Conservation (phyloP, 2,888 invertebrate species). For the Carabus problematicus region DNA sequence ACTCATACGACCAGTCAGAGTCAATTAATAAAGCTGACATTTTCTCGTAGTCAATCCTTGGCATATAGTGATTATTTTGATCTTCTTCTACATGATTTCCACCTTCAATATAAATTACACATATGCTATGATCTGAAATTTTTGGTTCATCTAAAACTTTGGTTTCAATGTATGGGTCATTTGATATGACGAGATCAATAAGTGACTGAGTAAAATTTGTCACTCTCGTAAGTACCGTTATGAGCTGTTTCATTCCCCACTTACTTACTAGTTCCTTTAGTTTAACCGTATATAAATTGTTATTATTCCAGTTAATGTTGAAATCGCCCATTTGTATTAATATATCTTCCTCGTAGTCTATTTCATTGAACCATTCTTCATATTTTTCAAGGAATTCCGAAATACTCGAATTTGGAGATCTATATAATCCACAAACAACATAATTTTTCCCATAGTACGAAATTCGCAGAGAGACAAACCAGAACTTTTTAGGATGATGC, state of each 20-base stretch:
- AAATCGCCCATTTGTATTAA: constrained; percentile 1
- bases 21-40: background rate
- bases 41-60: background rate
- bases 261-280: background rate
- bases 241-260: constrained; percentile 4
- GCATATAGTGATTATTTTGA: background rate
- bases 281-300: background rate
- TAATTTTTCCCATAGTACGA: background rate
- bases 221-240: background rate
- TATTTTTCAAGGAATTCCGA: background rate
- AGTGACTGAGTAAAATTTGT: background rate
- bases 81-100: background rate
- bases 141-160: background rate
- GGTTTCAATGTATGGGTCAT: constrained; percentile 1
- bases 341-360: background rate
- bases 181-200: background rate
- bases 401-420: constrained; percentile 1
- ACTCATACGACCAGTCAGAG: background rate
- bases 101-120: background rate
- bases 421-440: constrained; percentile 1
- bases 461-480: background rate
- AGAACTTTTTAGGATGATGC: background rate
- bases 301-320: constrained; percentile 2
- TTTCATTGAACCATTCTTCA: background rate
- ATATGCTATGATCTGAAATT: background rate